Base-by-base conservation (phyloP, 2,113 vertebrate species). In the Fregata magnificens region DNA sequence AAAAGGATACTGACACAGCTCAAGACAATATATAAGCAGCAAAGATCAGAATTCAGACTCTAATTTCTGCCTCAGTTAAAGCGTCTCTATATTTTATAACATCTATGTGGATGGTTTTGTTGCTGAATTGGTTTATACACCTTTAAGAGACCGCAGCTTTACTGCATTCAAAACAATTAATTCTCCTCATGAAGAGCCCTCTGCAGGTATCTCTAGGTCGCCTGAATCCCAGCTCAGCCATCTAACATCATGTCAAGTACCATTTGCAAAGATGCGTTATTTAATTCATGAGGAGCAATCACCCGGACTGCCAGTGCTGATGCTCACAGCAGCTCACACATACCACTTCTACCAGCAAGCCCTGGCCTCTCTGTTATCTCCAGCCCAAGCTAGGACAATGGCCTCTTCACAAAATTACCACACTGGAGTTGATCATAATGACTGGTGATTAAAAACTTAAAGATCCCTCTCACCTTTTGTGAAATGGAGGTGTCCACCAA, bases 271-370 rank as follows among this genome's bases (percentile, higher is more conserved):
- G 59, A 62, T 7, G 2, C 3, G 3, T 44, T 81, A 61, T 61
- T 74, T 89, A 81, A 92, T 87, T 72, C 65, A 65, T 7, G 45
- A 71, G 42, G 12, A 72, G 28, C 44, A 38, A 74, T 24, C 0
- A 0, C 34, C 38, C 0, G 0, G 66, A 31, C 38, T 0, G 0
- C 6, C 66, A 53, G 36, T 11, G 42, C 10, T 69, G 50, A 95
- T 63, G 34, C 22, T 71, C 52, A 24, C 38, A 55, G 72, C 45
- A 89, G 77, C 29, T 69, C 56, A n/a, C 65, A 65, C 0, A 3
- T 16, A 16, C 29, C 74, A 45, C 67, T 56, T 74, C 67, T 9
- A 25, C 32, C 62, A 42, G 62, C 56, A 56, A 92, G 56, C 40
- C 36, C 29, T 36, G 55, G 53, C 36, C 32, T 44, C 59, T 66